Evolutionary conservation across 2,888 invertebrate genomes (phyloP).

Genomic region (Ethmia dodecea): DNA sequence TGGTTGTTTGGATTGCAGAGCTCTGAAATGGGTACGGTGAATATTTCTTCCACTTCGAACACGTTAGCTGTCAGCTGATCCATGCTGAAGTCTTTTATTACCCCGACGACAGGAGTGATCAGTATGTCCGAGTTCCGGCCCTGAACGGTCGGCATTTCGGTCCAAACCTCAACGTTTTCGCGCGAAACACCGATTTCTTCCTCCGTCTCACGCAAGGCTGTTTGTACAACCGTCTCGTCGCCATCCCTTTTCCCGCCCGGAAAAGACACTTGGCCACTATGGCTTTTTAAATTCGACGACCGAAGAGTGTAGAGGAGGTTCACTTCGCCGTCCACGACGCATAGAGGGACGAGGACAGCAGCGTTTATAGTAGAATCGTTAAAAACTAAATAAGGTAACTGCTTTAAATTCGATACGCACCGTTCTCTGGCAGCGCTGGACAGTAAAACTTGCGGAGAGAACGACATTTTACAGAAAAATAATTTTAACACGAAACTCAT

Average conservation of each 20-base stretch:
- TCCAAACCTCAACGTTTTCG: conserved; percentile 82
- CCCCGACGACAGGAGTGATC: conserved; percentile 86
- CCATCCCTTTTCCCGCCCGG: conserved; percentile 89
- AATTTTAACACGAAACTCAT: neutral
- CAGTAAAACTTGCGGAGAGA: conserved; percentile 60
- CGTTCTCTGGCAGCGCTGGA: conserved; percentile 72
- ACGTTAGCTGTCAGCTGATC: conserved; percentile 76
- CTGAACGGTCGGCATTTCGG: conserved; percentile 48
- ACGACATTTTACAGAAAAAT: conserved; percentile 30
- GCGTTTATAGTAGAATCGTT: conserved; percentile 65
- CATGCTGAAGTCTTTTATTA: conserved; percentile 65
- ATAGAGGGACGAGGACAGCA: conserved; percentile 91
- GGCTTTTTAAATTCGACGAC: conserved; percentile 83
- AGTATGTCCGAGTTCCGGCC: conserved; percentile 62
- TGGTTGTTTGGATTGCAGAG: conserved; percentile 79
- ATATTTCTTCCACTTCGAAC: conserved; percentile 88
- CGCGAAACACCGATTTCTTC: conserved; percentile 89
- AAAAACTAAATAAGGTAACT: conserved; percentile 68
- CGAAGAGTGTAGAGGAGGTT: conserved; percentile 90
- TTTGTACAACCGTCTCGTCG: conserved; percentile 79
- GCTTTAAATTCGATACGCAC: conserved; percentile 77
- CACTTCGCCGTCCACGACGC: conserved; percentile 81
- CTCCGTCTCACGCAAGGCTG: conserved; percentile 91
- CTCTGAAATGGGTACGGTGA: conserved; percentile 81
- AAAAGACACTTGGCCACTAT: conserved; percentile 92